phyloP scores from a whole-genome alignment of 2,888 invertebrate species.

The Ormia ochracea region DNA sequence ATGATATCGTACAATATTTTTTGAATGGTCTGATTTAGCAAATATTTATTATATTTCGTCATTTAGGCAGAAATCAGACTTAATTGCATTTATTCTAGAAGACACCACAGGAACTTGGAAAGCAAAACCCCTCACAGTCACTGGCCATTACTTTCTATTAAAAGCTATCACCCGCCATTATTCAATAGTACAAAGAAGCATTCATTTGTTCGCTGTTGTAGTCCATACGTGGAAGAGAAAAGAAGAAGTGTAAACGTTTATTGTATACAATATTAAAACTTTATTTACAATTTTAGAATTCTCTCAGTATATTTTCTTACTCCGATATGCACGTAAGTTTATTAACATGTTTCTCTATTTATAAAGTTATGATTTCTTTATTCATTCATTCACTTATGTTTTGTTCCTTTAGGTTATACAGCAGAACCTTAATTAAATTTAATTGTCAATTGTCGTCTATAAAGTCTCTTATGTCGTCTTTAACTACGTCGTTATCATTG shows the following conservation, averaged over 20 bases:
- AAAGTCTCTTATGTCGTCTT: conserved; percentile 1
- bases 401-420: conserved; percentile 36
- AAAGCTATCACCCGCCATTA: conserved; percentile 41
- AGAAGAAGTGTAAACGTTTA: background rate
- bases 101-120: background rate
- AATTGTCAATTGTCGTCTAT: conserved; percentile 63
- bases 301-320: background rate
- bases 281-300: background rate
- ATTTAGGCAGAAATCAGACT: too few relatives aligned
- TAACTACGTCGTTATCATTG: background rate
- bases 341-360: conserved; percentile 37
- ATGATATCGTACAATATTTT: too few relatives aligned
- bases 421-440: conserved; percentile 65
- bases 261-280: background rate
- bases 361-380: background rate
- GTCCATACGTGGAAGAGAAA: conserved; percentile 5
- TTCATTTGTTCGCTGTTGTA: background rate
- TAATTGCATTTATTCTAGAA: conserved; percentile 11
- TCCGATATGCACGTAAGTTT: conserved; percentile 23
- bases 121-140: conserved; percentile 23
- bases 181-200: background rate
- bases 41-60: too few relatives aligned
- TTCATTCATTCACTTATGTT: conserved; percentile 1
- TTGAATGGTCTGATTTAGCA: too few relatives aligned
- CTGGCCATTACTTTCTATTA: conserved; percentile 48